Conservation (phyloP, 2,888 invertebrate genomes). For the Epinotia nisella region DNA sequence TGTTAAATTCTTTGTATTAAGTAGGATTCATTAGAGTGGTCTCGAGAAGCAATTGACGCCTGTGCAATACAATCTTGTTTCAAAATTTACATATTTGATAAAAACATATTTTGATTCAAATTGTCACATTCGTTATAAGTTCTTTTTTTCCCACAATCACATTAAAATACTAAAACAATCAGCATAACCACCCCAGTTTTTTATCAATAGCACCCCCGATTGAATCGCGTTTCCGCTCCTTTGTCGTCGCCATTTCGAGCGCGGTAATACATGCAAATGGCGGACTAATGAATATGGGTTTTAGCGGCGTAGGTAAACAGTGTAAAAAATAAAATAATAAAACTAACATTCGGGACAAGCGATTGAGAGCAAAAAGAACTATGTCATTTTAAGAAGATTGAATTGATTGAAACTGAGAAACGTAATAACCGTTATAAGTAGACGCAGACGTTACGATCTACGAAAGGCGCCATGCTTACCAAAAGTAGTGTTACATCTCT, state of each 20-base stretch:
- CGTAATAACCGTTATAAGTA: too few species aligned
- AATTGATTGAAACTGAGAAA: too few species aligned
- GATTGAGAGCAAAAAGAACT: too few species aligned
- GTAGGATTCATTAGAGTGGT: too few species aligned
- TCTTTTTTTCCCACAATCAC: slow-evolving; percentile 12
- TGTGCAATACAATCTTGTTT: too few species aligned
- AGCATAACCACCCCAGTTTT: slow-evolving; percentile 33
- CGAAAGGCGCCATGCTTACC: too few species aligned
- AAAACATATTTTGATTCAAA: not conserved
- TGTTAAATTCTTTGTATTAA: too few species aligned
- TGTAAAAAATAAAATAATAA: not conserved
- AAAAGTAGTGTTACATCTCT: too few species aligned
- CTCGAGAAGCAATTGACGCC: too few species aligned
- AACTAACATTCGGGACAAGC: too few species aligned
- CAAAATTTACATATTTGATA: not conserved
- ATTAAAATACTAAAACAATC: slow-evolving; percentile 33
- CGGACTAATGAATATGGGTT: slow-evolving; percentile 36
- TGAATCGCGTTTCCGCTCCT: slow-evolving; percentile 54
- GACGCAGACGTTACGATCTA: too few species aligned
- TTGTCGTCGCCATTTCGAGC: slow-evolving; percentile 52
- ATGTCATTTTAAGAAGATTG: too few species aligned
- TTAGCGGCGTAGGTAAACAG: slow-evolving; percentile 47
- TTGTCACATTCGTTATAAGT: slow-evolving; percentile 3
- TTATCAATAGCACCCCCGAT: slow-evolving; percentile 53
- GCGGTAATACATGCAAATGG: slow-evolving; percentile 54